Conservation (phyloP, 2,888 invertebrate species). For the Entomobrya proxima region DNA sequence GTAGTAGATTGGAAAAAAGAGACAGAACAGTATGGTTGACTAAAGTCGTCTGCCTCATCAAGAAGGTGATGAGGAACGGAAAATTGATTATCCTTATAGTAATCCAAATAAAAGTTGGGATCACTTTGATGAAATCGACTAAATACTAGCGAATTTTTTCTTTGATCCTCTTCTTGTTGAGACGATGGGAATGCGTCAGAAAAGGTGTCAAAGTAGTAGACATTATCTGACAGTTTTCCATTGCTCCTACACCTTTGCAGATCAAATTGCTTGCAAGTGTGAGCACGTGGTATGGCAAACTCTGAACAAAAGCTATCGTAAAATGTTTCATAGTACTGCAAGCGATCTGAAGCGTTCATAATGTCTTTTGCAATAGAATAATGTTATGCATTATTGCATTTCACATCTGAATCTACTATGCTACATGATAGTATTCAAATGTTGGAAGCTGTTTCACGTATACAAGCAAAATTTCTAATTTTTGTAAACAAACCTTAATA, state of each 20-base stretch:
- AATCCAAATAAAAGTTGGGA: neutral
- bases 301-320: conserved; percentile 62
- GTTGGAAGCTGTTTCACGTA: neutral
- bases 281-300: conserved; percentile 51
- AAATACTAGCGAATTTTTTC: neutral
- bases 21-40: no score
- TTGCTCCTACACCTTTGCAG: neutral
- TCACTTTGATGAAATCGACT: neutral
- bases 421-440: neutral
- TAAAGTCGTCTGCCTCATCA: neutral
- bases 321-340: conserved; percentile 58
- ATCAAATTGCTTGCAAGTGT: no score
- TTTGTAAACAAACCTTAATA: conserved; percentile 1
- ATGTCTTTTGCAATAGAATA: neutral
- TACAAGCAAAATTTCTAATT: neutral
- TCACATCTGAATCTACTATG: neutral
- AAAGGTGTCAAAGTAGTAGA: conserved; percentile 51
- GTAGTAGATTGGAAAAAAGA: neutral
- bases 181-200: conserved; percentile 40
- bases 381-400: neutral
- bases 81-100: neutral
- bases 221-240: neutral
- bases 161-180: conserved; percentile 10
- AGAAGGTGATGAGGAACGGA: neutral
- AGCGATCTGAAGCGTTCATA: conserved; percentile 52